A percentile compares a stretch with the other conserved stretches of the same genome.
Conservation (phyloP, 2,888 invertebrate genomes). For the Cheilosia vulpina region DNA sequence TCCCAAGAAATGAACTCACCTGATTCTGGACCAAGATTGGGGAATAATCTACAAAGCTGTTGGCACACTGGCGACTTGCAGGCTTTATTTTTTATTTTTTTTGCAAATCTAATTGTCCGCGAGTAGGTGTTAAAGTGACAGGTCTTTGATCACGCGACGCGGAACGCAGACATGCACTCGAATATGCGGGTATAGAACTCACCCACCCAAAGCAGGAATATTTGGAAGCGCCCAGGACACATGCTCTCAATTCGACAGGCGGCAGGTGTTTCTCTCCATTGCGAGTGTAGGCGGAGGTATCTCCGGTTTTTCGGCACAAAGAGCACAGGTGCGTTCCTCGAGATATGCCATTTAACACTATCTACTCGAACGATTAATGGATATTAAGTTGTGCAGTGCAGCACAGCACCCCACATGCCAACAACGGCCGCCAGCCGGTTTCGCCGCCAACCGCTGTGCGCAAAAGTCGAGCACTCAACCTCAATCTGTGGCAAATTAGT, state of each 20-base stretch:
- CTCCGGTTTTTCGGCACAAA: slow-evolving; percentile 67
- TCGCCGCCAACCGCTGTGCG: slow-evolving; percentile 19
- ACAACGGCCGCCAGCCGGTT: slow-evolving; percentile 51
- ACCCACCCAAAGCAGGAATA: slow-evolving; percentile 25
- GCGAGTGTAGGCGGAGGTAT: slow-evolving; percentile 60
- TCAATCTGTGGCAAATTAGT: slow-evolving; percentile 71
- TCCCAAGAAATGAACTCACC: slow-evolving; percentile 65
- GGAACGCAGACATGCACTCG: slow-evolving; percentile 9
- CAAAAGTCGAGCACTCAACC: slow-evolving; percentile 56
- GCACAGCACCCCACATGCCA: slow-evolving; percentile 21
- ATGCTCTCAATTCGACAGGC: slow-evolving; percentile 45
- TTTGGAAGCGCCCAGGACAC: slow-evolving; percentile 46
- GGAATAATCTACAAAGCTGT: slow-evolving; percentile 36
- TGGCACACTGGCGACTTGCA: slow-evolving; percentile 21
- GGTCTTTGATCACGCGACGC: slow-evolving; percentile 72
- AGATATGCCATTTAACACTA: slow-evolving; percentile 66
- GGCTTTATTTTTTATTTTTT: not conserved
- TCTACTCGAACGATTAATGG: slow-evolving; percentile 60
- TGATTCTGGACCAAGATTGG: slow-evolving; percentile 65
- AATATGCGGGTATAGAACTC: slow-evolving; percentile 44
- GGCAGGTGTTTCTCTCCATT: slow-evolving; percentile 57
- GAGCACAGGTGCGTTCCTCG: slow-evolving; percentile 69
- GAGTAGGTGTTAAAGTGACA: slow-evolving; percentile 76
- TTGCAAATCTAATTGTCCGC: slow-evolving; percentile 56
- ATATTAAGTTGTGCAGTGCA: slow-evolving; percentile 42